A percentile compares a stretch with the other conserved stretches of the same genome.
Conservation (phyloP, 2,113 vertebrate genomes). For the Halcyon malimbica region DNA sequence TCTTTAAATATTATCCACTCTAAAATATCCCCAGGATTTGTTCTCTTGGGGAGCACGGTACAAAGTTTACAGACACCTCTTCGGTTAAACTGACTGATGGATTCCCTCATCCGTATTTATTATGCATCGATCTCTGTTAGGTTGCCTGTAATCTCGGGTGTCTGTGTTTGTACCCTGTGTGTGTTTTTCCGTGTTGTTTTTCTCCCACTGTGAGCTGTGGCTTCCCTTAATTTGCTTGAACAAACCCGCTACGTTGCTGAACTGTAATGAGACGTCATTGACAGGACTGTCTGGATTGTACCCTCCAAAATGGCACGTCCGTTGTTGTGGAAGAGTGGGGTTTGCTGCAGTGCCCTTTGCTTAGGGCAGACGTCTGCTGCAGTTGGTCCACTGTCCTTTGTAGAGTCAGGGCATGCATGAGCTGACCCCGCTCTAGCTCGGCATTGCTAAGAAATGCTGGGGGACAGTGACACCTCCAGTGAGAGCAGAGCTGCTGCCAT, state of each 20-base stretch:
- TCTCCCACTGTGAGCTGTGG: background rate
- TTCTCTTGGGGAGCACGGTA: background rate
- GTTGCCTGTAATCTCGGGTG: background rate
- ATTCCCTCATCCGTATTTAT: background rate
- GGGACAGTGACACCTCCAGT: background rate
- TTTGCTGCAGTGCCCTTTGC: background rate
- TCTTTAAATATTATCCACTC: background rate
- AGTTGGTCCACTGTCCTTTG: background rate
- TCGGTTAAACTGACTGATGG: background rate
- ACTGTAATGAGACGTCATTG: background rate
- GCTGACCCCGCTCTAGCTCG: background rate
- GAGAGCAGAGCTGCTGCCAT: background rate
- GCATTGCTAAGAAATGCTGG: background rate
- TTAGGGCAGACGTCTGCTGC: background rate
- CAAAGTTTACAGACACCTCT: background rate
- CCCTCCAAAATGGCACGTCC: background rate
- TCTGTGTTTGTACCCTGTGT: background rate
- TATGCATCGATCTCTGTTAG: fast-evolving
- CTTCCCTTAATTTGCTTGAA: background rate
- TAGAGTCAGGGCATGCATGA: too few species aligned
- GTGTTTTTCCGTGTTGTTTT: background rate
- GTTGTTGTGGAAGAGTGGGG: background rate
- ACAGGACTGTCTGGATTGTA: background rate
- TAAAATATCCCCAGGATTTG: background rate
- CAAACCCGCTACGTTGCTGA: background rate